A percentile compares a stretch with the other conserved stretches of the same genome.
Evolutionary conservation across 2,113 vertebrate genomes (phyloP).

Genomic region (Aleadryas rufinucha): DNA sequence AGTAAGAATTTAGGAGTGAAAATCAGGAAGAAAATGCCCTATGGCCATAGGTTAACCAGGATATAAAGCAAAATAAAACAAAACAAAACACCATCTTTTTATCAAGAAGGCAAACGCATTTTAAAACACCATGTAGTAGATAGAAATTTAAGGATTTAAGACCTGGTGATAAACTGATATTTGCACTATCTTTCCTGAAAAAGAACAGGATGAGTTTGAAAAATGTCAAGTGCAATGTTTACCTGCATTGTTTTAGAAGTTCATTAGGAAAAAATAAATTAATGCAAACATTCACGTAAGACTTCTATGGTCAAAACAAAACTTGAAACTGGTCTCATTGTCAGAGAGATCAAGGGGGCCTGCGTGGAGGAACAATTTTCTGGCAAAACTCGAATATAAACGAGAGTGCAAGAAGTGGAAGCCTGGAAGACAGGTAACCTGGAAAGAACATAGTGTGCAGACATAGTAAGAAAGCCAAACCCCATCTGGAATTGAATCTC

Average conservation of each 20-base stretch:
- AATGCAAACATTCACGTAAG: not conserved
- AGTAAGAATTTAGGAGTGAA: not conserved
- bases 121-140: not conserved
- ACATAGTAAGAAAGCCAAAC: not conserved
- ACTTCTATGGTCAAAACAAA: not conserved
- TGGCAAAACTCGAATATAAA: not conserved
- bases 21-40: not conserved
- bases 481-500: not conserved
- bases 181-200: not conserved
- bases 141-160: not conserved
- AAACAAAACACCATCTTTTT: not conserved
- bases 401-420: not conserved
- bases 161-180: not conserved
- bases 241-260: not conserved
- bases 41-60: rapidly evolving
- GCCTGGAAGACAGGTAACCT: not conserved
- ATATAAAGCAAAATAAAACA: not conserved
- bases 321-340: not conserved
- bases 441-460: not conserved
- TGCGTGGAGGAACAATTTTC: not conserved
- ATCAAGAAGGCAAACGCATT: not conserved
- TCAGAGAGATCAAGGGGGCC: not conserved
- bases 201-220: not conserved
- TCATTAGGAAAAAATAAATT: not conserved
- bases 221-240: not conserved